A percentile compares a stretch with the other conserved stretches of the same genome.
Evolutionary conservation across 2,888 invertebrate genomes (phyloP).

Genomic region (Bruchidius siliquastri): DNA sequence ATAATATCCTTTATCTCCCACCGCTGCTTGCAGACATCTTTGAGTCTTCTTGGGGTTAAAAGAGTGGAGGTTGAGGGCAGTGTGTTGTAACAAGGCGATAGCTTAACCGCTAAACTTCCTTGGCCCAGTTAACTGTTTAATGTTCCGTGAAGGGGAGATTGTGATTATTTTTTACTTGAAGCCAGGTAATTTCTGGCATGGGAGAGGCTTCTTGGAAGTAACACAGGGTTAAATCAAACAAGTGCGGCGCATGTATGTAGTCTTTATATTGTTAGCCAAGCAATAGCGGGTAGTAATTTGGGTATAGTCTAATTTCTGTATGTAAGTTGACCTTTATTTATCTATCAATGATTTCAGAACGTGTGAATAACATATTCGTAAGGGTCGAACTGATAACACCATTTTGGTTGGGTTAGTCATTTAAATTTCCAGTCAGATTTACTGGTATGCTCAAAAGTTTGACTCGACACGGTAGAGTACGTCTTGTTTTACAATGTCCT

Average conservation of each 20-base stretch:
- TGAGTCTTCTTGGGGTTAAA: background rate
- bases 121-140: background rate
- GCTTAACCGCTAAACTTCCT: background rate
- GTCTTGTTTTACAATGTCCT: background rate
- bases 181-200: background rate
- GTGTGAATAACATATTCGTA: too few species aligned
- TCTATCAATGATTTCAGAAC: too few species aligned
- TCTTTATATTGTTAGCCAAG: too few species aligned
- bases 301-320: too few species aligned
- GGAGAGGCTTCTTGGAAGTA: background rate
- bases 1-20: background rate
- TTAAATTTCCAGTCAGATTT: too few species aligned
- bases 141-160: background rate
- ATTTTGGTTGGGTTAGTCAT: too few species aligned
- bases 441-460: too few species aligned
- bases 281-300: too few species aligned
- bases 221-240: background rate
- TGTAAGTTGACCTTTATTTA: too few species aligned
- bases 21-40: background rate
- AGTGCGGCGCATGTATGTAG: too few species aligned
- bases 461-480: too few species aligned
- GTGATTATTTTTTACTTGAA: background rate
- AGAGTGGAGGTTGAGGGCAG: background rate
- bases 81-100: background rate
- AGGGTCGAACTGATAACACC: too few species aligned